These are phyloP conservation scores for Notospermus geniculatus DNA, from an alignment of 1,140 invertebrate species.

Conservation along the genomic window DNA sequence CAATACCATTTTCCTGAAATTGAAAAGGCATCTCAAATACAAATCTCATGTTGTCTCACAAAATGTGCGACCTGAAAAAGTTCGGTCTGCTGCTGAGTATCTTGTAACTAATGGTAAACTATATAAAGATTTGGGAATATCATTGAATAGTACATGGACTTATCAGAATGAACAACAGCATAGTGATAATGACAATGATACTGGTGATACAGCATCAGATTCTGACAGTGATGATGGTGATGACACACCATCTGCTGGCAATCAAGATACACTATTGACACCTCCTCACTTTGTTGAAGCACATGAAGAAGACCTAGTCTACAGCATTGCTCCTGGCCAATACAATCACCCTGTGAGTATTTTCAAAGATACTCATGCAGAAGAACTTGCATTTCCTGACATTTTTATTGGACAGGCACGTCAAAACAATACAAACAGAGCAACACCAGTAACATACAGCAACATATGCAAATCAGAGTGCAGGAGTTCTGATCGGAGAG, in stretches of 20 bases:
- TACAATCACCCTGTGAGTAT: conserved; percentile 20
- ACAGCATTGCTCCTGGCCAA: conserved; percentile 25
- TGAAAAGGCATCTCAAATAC: too few relatives aligned
- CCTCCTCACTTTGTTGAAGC: conserved; percentile 24
- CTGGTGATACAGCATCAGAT: too few relatives aligned
- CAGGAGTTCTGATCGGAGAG: conserved; percentile 20
- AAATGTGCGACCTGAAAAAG: too few relatives aligned
- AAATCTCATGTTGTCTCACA: too few relatives aligned
- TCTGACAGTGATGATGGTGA: conserved; percentile 21
- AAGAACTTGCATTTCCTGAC: conserved; percentile 25
- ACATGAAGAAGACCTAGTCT: conserved; percentile 20
- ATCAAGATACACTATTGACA: conserved; percentile 22
- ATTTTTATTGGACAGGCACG: conserved; percentile 24
- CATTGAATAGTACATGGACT: too few relatives aligned
- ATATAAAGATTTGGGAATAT: too few relatives aligned
- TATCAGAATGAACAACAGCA: too few relatives aligned
- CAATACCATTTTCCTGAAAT: too few relatives aligned
- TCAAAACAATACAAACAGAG: conserved; percentile 12
- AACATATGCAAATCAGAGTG: conserved; percentile 27
- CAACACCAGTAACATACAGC: conserved; percentile 16
- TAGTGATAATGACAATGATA: too few relatives aligned
- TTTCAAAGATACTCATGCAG: conserved; percentile 17
- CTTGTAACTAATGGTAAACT: too few relatives aligned
- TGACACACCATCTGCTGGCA: conserved; percentile 16
- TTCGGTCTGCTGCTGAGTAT: too few relatives aligned